phyloP scores from a whole-genome alignment of 2,888 invertebrate genomes.

The Cerastoderma edule region DNA sequence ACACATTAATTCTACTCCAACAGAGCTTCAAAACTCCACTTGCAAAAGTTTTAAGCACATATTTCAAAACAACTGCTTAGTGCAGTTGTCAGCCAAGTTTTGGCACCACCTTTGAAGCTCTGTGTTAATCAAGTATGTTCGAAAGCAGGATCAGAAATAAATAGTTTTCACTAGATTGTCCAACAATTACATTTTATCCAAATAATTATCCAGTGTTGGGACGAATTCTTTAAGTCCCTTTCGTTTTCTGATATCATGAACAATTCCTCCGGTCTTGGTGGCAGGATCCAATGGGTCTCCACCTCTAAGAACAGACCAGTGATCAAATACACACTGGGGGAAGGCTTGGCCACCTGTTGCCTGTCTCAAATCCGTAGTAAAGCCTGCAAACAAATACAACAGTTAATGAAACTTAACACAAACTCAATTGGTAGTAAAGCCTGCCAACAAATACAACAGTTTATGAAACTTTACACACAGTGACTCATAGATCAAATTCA shows the following conservation, averaged over 20 bases:
- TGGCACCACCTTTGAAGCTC: too few relatives aligned
- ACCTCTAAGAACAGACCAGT: conserved; percentile 99
- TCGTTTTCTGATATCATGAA: conserved; percentile 96
- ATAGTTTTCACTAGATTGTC: neutral
- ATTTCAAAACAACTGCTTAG: neutral
- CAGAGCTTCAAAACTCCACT: neutral
- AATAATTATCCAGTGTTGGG: conserved; percentile 96
- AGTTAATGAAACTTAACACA: neutral
- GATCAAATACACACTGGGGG: conserved; percentile 99
- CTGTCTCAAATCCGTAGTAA: conserved; percentile 97
- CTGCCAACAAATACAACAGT: neutral
- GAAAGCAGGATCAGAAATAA: conserved; percentile 3
- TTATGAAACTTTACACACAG: neutral
- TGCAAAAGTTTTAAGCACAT: neutral
- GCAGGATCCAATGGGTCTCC: conserved; percentile 94
- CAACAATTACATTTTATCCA: conserved; percentile 97
- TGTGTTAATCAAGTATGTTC: too few relatives aligned
- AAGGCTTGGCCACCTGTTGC: conserved; percentile 99
- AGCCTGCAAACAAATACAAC: conserved; percentile 85
- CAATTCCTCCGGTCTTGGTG: conserved; percentile 83
- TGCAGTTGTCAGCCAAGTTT: too few relatives aligned
- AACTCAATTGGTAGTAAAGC: neutral
- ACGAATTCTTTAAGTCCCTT: conserved; percentile 99
- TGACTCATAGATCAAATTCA: neutral
- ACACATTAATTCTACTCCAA: neutral